Conservation (phyloP, 2,797 vertebrate species). For the Acridotheres tristis region DNA sequence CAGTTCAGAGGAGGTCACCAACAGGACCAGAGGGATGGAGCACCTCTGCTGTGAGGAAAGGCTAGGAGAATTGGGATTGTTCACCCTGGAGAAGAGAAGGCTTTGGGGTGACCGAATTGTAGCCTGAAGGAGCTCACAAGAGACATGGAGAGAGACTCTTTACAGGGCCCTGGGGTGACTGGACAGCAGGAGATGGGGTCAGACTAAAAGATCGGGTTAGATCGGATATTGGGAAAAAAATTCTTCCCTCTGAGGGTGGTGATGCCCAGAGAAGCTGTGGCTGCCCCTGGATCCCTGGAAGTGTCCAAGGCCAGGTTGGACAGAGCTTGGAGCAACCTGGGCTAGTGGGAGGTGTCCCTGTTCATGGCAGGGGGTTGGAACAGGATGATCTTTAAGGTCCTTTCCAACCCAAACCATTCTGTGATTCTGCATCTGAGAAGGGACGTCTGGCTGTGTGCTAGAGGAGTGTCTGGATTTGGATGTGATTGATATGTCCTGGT, state of each 20-base stretch:
- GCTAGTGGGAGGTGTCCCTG: neutral
- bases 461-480: neutral
- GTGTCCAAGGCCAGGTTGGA: neutral
- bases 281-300: neutral
- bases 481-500: neutral
- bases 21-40: neutral
- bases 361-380: neutral
- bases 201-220: neutral
- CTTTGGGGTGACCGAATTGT: neutral
- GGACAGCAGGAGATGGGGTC: neutral
- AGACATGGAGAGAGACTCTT: neutral
- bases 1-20: neutral
- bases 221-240: neutral
- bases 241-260: rapidly evolving
- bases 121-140: neutral
- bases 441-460: neutral
- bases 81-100: neutral
- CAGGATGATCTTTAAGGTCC: neutral
- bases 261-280: neutral
- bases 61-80: neutral
- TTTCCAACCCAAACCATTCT: neutral
- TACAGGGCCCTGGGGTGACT: neutral
- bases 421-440: rapidly evolving
- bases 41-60: neutral
- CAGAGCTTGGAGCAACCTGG: rapidly evolving